A percentile compares a stretch with the other conserved stretches of the same genome.
Conservation (phyloP, 2,888 invertebrate genomes). For the Falcaria lacertinaria region DNA sequence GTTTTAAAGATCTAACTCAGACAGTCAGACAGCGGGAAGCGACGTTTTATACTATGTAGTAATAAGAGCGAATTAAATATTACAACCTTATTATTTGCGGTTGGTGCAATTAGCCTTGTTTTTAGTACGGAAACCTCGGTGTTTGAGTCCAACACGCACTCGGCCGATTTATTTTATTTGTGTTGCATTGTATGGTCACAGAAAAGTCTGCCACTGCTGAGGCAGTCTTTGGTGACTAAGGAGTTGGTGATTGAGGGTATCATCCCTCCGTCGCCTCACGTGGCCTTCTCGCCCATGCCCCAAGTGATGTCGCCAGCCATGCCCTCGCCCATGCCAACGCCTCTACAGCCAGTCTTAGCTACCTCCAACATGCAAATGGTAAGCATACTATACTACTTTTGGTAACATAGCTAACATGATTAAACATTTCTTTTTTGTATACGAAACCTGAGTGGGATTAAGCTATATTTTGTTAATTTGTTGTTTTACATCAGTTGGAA, state of each 20-base stretch:
- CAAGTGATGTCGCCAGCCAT: slow-evolving; percentile 41
- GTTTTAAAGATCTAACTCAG: too few relatives aligned
- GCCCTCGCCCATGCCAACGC: slow-evolving; percentile 22
- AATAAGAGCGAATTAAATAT: too few relatives aligned
- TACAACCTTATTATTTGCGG: too few relatives aligned
- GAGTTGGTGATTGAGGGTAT: slow-evolving; percentile 97
- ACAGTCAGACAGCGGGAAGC: too few relatives aligned
- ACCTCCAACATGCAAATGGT: slow-evolving; percentile 41
- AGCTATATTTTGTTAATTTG: neutral
- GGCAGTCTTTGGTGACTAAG: slow-evolving; percentile 93
- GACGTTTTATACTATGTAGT: too few relatives aligned
- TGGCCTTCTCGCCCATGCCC: slow-evolving; percentile 49
- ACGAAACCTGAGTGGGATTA: too few relatives aligned
- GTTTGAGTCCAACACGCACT: too few relatives aligned
- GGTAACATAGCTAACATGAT: neutral
- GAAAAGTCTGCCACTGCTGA: slow-evolving; percentile 96
- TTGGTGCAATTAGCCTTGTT: too few relatives aligned
- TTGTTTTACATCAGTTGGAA: neutral
- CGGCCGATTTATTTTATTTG: too few relatives aligned
- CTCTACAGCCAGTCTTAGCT: neutral
- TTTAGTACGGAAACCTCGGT: too few relatives aligned
- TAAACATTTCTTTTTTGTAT: too few relatives aligned
- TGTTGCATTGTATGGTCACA: slow-evolving; percentile 45
- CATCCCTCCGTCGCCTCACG: slow-evolving; percentile 87
- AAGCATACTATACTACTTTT: slow-evolving; percentile 13